These are phyloP conservation scores for Apistogramma diplotaenia DNA, from an alignment of 2,113 vertebrate species.

Conservation along the genomic window DNA sequence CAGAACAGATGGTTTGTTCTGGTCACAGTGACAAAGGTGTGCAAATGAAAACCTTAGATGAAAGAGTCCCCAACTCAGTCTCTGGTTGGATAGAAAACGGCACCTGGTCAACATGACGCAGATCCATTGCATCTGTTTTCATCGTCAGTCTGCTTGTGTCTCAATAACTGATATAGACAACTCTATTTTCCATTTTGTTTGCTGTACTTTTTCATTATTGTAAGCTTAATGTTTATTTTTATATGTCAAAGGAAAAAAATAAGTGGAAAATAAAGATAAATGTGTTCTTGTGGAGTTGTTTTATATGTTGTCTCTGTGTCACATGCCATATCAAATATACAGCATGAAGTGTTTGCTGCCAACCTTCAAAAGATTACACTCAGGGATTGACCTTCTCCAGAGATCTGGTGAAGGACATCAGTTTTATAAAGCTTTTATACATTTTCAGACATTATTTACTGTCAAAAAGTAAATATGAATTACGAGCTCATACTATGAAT, in stretches of 20 bases:
- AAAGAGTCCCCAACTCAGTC: conserved; percentile 77
- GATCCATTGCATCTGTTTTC: conserved; percentile 52
- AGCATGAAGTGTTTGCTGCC: not conserved
- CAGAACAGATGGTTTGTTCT: conserved; percentile 43
- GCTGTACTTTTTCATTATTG: conserved; percentile 21
- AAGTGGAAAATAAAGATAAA: conserved; percentile 65
- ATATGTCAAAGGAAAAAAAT: conserved; percentile 36
- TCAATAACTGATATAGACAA: conserved; percentile 1
- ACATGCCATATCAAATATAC: not conserved
- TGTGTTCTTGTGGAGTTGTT: conserved; percentile 38
- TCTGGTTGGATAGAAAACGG: conserved; percentile 72
- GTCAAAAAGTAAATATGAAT: not conserved
- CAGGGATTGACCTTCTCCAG: not conserved
- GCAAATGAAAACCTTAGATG: conserved; percentile 77
- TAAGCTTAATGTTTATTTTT: conserved; percentile 49
- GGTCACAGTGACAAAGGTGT: conserved; percentile 60
- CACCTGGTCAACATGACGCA: conserved; percentile 50
- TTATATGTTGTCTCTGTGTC: conserved; percentile 13
- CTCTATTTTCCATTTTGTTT: conserved; percentile 10
- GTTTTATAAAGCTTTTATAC: not conserved
- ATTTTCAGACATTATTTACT: not conserved
- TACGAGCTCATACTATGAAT: not conserved
- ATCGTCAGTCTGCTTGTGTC: conserved; percentile 14
- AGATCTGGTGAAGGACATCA: not conserved
- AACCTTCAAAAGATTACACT: not conserved